These are phyloP conservation scores for Poeciliopsis gracilis DNA, from an alignment of 2,797 vertebrate species.

Conservation along the genomic window DNA sequence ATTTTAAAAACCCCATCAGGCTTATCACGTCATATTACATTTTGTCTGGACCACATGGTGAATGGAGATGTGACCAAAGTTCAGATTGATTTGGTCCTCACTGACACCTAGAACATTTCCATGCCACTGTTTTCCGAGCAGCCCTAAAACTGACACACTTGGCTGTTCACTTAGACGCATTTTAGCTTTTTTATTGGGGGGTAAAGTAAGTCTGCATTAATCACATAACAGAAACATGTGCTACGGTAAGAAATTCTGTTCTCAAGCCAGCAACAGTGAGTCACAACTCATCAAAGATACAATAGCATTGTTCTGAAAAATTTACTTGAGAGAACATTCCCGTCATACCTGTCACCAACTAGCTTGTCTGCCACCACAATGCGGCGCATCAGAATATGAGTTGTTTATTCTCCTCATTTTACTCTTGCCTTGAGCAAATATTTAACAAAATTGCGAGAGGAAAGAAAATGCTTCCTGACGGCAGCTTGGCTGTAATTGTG, in stretches of 20 bases:
- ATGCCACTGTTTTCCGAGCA: neutral
- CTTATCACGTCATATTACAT: conserved; percentile 45
- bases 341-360: conserved; percentile 53
- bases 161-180: conserved; percentile 20
- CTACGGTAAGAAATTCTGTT: conserved; percentile 37
- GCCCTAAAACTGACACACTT: conserved; percentile 2
- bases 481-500: conserved; percentile 42
- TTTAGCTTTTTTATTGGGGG: conserved; percentile 13
- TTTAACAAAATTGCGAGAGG: conserved; percentile 48
- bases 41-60: conserved; percentile 46
- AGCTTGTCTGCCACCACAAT: conserved; percentile 44
- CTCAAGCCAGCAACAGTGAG: conserved; percentile 22
- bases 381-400: conserved; percentile 33
- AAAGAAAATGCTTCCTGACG: conserved; percentile 32
- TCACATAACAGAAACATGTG: conserved; percentile 38
- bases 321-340: conserved; percentile 43
- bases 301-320: conserved; percentile 46
- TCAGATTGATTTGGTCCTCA: neutral
- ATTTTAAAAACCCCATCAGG: conserved; percentile 32
- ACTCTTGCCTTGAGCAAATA: conserved; percentile 35
- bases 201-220: conserved; percentile 19
- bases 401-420: conserved; percentile 51
- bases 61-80: conserved; percentile 47
- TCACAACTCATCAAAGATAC: conserved; percentile 52
- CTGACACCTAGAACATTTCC: neutral